Percentiles rank a stretch among this genome's conserved stretches.
Evolutionary conservation across 2,797 vertebrate genomes (phyloP).

Genomic region (Glossophaga mutica): DNA sequence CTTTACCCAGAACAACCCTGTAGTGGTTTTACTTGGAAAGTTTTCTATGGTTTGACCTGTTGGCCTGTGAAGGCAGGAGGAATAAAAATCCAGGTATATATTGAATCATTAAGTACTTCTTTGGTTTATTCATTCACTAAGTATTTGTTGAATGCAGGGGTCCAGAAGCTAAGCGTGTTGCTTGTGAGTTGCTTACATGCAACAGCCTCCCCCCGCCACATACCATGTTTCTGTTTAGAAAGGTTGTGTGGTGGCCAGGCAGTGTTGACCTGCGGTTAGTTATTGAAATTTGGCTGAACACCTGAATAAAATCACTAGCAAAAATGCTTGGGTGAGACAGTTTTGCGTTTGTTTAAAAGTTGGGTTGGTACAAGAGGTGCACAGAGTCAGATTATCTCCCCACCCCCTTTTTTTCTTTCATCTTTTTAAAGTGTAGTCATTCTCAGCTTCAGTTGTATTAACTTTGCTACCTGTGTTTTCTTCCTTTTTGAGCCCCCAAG

Average conservation of each 20-base stretch:
- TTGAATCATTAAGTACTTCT: slow-evolving; percentile 36
- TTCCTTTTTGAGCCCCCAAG: not conserved
- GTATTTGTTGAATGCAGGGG: not conserved
- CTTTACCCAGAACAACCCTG: not conserved
- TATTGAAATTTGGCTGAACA: slow-evolving; percentile 10
- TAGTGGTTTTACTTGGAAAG: slow-evolving; percentile 37
- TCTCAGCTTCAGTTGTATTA: not conserved
- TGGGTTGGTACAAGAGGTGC: not conserved
- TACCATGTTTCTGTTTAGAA: not conserved
- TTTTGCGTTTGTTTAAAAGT: not conserved
- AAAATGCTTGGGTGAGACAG: not conserved
- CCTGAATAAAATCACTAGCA: slow-evolving; percentile 43
- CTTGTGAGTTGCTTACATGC: not conserved
- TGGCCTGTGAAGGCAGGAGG: not conserved
- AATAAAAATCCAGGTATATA: slow-evolving; percentile 24
- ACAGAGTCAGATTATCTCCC: not conserved
- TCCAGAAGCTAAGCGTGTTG: not conserved
- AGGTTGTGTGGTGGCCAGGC: not conserved
- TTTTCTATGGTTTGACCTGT: slow-evolving; percentile 20
- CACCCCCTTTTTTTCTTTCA: not conserved
- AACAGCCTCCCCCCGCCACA: not conserved
- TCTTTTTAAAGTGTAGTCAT: not conserved
- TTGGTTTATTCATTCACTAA: slow-evolving; percentile 52
- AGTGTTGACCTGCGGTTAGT: not conserved
- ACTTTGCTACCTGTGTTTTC: not conserved